These are phyloP conservation scores for Tamias sibiricus DNA, from an alignment of 2,113 vertebrate genomes.

Conservation along the genomic window DNA sequence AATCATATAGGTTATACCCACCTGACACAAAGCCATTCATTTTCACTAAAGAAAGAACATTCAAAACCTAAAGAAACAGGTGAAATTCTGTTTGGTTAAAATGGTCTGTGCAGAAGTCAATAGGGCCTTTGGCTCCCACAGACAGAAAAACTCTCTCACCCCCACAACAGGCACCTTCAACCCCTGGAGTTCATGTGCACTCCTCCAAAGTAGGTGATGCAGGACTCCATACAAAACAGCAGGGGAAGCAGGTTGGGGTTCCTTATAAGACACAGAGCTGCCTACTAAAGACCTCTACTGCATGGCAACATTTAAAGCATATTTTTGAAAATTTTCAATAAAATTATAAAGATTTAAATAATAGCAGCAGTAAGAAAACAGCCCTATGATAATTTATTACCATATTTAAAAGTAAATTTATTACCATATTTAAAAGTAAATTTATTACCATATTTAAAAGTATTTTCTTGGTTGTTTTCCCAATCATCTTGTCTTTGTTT, in stretches of 20 bases:
- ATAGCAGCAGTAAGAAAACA: background rate
- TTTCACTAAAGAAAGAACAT: background rate
- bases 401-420: constrained; percentile 75
- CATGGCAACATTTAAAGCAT: background rate
- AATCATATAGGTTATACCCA: background rate
- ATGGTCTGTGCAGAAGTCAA: background rate
- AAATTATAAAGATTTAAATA: background rate
- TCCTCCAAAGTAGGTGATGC: background rate
- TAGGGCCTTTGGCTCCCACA: background rate
- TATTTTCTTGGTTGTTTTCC: constrained; percentile 75
- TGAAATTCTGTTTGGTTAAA: background rate
- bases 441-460: constrained; percentile 74
- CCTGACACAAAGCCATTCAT: background rate
- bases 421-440: constrained; percentile 72
- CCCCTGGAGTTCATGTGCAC: background rate
- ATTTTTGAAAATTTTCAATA: background rate
- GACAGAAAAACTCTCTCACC: background rate
- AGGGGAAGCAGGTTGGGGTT: background rate
- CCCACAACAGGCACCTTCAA: background rate
- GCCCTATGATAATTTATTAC: background rate
- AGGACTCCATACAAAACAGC: background rate
- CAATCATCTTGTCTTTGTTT: background rate
- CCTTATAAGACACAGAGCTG: background rate
- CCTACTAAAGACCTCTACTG: background rate
- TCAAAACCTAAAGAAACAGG: background rate